Percentiles rank a stretch among this genome's conserved stretches.
phyloP scores from a whole-genome alignment of 2,113 vertebrate genomes.

The Empidonax traillii region DNA sequence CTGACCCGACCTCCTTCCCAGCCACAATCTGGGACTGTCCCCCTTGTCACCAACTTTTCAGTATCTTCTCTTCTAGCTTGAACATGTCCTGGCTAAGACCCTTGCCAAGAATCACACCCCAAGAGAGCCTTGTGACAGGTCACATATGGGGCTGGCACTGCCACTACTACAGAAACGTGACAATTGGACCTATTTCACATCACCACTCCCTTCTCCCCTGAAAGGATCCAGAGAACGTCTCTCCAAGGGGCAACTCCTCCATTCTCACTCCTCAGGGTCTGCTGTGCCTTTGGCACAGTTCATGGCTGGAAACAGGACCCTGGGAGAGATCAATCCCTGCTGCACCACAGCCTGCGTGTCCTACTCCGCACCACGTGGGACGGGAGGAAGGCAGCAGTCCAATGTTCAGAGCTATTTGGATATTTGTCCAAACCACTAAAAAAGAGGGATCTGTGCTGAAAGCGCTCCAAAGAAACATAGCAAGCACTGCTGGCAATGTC shows the following conservation, averaged over 20 bases:
- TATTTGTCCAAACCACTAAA: not conserved
- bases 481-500: not conserved
- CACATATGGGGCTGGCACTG: not conserved
- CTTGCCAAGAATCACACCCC: not conserved
- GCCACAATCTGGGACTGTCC: not conserved
- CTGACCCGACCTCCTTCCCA: not conserved
- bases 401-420: not conserved
- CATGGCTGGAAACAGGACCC: not conserved
- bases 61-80: not conserved
- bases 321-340: not conserved
- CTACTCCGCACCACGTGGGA: not conserved
- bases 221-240: not conserved
- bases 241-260: not conserved
- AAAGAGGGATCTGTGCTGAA: not conserved
- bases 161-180: not conserved
- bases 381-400: rapidly evolving
- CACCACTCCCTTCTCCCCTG: not conserved
- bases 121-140: not conserved
- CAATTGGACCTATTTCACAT: not conserved
- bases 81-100: not conserved
- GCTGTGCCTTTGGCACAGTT: not conserved
- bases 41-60: not conserved
- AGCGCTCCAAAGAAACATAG: not conserved
- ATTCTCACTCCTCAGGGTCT: not conserved
- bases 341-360: not conserved